A percentile compares a stretch with the other conserved stretches of the same genome.
These are phyloP conservation scores for Orthonychiurus folsomi DNA, from an alignment of 2,888 invertebrate species.

Conservation along the genomic window DNA sequence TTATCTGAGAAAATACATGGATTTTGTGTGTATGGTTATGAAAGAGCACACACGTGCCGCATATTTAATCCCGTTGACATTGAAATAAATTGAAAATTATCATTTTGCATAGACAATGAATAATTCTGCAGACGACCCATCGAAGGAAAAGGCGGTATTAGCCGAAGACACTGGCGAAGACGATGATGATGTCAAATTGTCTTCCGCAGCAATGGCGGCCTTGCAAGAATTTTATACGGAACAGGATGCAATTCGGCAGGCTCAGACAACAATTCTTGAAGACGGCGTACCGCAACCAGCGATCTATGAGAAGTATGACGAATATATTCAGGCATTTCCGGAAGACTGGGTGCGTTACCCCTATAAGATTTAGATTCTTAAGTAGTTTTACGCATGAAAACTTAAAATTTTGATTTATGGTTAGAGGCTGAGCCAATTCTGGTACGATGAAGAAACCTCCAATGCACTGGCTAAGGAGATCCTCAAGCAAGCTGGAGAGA, in stretches of 20 bases:
- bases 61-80: too few relatives aligned
- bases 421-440: conserved; percentile 96
- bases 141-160: too few relatives aligned
- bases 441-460: conserved; percentile 81
- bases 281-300: conserved; percentile 18
- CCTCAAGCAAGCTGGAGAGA: conserved; percentile 48
- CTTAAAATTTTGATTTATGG: not conserved
- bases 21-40: too few relatives aligned
- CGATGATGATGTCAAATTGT: not conserved
- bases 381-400: conserved; percentile 54
- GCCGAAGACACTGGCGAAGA: too few relatives aligned
- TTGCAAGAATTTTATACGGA: conserved; percentile 69
- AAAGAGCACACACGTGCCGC: too few relatives aligned
- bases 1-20: too few relatives aligned
- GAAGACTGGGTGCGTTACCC: conserved; percentile 19
- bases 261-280: conserved; percentile 33
- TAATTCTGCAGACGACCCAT: too few relatives aligned
- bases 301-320: conserved; percentile 40
- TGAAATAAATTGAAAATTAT: too few relatives aligned
- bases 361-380: not conserved
- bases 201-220: conserved; percentile 61
- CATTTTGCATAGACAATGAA: too few relatives aligned
- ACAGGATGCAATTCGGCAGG: conserved; percentile 44
- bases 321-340: conserved; percentile 17
- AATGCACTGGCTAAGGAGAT: conserved; percentile 60